Evolutionary conservation across 2,797 vertebrate genomes (phyloP).

Genomic region (Argyrosomus regius): DNA sequence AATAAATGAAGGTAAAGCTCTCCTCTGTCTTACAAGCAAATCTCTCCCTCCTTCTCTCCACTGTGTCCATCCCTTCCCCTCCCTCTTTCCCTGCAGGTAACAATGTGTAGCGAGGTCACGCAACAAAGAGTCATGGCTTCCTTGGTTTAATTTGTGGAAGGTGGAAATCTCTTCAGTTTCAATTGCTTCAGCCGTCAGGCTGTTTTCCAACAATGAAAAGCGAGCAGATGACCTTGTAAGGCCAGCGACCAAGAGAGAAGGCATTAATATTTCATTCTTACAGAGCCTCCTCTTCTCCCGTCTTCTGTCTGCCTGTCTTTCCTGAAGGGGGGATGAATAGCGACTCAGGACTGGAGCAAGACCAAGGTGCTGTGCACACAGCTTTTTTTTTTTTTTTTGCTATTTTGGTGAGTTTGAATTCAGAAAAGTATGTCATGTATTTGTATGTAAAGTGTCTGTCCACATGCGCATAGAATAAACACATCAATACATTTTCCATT

Average conservation of each 20-base stretch:
- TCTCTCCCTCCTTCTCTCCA: background rate
- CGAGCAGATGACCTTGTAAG: constrained; percentile 76
- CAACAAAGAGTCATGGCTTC: constrained; percentile 69
- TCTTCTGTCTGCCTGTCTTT: constrained; percentile 35
- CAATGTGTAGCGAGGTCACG: constrained; percentile 71
- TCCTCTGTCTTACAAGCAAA: constrained; percentile 29
- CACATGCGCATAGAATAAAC: constrained; percentile 7
- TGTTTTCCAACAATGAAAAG: constrained; percentile 77
- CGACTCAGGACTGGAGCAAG: constrained; percentile 44
- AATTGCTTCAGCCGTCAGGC: constrained; percentile 72
- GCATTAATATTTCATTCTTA: constrained; percentile 84
- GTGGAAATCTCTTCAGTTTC: constrained; percentile 77
- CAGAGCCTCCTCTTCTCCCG: constrained; percentile 43
- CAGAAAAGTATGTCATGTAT: background rate
- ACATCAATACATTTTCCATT: background rate
- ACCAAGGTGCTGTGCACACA: background rate
- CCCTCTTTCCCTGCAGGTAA: constrained; percentile 59
- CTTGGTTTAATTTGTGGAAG: constrained; percentile 74
- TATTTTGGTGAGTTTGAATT: constrained; percentile 4
- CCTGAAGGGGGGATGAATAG: constrained; percentile 47
- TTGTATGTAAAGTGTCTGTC: background rate
- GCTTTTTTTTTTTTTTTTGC: background rate
- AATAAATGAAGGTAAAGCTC: constrained; percentile 55
- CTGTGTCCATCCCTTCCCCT: background rate
- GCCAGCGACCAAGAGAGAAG: constrained; percentile 68